A percentile compares a stretch with the other conserved stretches of the same genome.
phyloP scores from a whole-genome alignment of 2,888 invertebrate species.

The Eueremaeus valkanovi region DNA sequence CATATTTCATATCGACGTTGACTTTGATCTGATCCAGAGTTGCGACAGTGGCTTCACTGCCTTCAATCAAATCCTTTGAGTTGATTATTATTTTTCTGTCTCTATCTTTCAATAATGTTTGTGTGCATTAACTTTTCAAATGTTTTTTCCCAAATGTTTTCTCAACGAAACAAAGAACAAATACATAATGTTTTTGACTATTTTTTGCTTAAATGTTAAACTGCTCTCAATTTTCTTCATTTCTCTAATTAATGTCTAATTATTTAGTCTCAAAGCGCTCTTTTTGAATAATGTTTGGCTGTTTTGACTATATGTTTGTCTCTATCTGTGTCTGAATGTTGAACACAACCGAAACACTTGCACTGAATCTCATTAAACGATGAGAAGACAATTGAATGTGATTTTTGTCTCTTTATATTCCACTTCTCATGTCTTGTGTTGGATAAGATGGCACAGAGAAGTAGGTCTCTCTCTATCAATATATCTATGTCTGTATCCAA shows the following conservation, averaged over 20 bases:
- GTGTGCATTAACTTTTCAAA: neutral
- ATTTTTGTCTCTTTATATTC: conserved; percentile 9
- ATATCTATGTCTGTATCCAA: neutral
- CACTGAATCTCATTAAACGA: conserved; percentile 21
- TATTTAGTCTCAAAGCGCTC: too few species aligned
- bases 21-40: neutral
- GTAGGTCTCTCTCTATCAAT: neutral
- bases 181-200: neutral
- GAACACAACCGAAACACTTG: neutral
- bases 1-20: neutral
- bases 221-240: too few species aligned
- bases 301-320: neutral
- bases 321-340: conserved; percentile 9
- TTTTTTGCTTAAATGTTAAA: neutral
- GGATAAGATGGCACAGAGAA: neutral
- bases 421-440: neutral
- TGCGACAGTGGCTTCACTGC: conserved; percentile 34
- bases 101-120: neutral
- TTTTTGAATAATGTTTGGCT: neutral
- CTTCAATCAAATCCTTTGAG: conserved; percentile 6
- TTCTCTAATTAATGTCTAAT: too few species aligned
- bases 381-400: conserved; percentile 30
- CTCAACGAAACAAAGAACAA: too few species aligned
- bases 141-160: neutral
- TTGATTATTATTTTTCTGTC: conserved; percentile 10